These are phyloP conservation scores for Lamproptera curius DNA, from an alignment of 2,888 invertebrate genomes.

Conservation along the genomic window DNA sequence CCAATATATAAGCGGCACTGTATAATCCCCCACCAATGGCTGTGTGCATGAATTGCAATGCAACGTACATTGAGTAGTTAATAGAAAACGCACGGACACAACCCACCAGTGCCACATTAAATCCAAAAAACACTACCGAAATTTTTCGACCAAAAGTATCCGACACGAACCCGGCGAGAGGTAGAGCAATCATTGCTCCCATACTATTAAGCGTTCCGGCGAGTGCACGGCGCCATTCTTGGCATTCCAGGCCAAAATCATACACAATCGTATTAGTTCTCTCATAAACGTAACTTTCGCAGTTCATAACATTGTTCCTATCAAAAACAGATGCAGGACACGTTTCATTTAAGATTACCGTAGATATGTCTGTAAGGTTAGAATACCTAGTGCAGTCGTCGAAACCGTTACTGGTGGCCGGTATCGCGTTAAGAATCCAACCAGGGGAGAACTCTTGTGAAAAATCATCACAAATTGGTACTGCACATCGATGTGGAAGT, in stretches of 20 bases:
- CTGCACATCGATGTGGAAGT: constrained; percentile 52
- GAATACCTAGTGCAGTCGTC: constrained; percentile 57
- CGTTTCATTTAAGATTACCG: constrained; percentile 25
- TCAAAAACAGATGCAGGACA: constrained; percentile 54
- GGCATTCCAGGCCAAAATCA: constrained; percentile 64
- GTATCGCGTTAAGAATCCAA: constrained; percentile 58
- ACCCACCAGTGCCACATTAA: constrained; percentile 58
- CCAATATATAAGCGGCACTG: constrained; percentile 73
- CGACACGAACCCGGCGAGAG: constrained; percentile 83
- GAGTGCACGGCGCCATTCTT: constrained; percentile 84
- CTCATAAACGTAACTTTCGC: constrained; percentile 56
- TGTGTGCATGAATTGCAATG: constrained; percentile 58
- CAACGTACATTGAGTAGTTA: constrained; percentile 61
- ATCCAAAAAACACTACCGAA: constrained; percentile 60
- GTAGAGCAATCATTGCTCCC: constrained; percentile 83
- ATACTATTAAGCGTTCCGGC: constrained; percentile 86
- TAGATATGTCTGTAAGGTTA: constrained; percentile 31
- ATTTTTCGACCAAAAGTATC: constrained; percentile 74
- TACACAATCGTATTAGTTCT: constrained; percentile 60
- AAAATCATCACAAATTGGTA: constrained; percentile 53
- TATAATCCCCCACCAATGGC: constrained; percentile 65
- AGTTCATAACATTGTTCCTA: constrained; percentile 41
- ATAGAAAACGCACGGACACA: constrained; percentile 61
- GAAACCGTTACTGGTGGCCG: constrained; percentile 46
- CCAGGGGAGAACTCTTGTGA: constrained; percentile 47